A percentile compares a stretch with the other conserved stretches of the same genome.
Conservation (phyloP, 2,797 vertebrate genomes). For the Sciaenops ocellatus region DNA sequence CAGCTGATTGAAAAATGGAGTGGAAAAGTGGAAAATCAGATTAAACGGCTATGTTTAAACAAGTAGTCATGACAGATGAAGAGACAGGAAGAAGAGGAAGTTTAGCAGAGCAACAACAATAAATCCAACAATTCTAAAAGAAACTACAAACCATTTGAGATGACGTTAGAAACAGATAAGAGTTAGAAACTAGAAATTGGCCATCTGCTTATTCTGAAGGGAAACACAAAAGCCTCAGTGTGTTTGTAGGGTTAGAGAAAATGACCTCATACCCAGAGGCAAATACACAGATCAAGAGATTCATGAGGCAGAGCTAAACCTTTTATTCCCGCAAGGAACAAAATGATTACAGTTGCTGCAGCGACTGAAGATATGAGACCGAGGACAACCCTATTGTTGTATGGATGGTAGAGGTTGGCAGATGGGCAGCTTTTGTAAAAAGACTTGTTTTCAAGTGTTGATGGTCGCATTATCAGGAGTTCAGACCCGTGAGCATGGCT, state of each 20-base stretch:
- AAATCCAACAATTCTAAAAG: not conserved
- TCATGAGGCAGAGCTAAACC: slow-evolving; percentile 1
- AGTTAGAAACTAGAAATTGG: too few relatives aligned
- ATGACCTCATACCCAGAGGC: not conserved
- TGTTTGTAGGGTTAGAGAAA: not conserved
- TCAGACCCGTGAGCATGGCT: too few relatives aligned
- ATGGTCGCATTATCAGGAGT: too few relatives aligned
- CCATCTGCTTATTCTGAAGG: not conserved
- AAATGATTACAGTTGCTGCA: slow-evolving; percentile 20
- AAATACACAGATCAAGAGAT: slow-evolving; percentile 18
- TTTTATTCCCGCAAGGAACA: slow-evolving; percentile 9
- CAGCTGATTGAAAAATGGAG: not conserved
- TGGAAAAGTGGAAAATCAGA: not conserved
- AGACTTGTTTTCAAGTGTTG: not conserved
- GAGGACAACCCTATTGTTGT: not conserved
- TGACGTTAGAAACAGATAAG: too few relatives aligned
- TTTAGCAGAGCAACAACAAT: not conserved
- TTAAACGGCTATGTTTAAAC: not conserved
- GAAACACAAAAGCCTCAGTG: not conserved
- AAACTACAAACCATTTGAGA: too few relatives aligned
- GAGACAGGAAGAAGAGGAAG: not conserved
- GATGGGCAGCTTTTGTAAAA: not conserved
- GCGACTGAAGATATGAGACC: not conserved
- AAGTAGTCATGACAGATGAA: not conserved
- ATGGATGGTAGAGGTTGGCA: too few relatives aligned